Percentiles rank a stretch among this genome's conserved stretches.
These are phyloP conservation scores for Cichlasoma orientale DNA, from an alignment of 2,797 vertebrate genomes.

Conservation along the genomic window DNA sequence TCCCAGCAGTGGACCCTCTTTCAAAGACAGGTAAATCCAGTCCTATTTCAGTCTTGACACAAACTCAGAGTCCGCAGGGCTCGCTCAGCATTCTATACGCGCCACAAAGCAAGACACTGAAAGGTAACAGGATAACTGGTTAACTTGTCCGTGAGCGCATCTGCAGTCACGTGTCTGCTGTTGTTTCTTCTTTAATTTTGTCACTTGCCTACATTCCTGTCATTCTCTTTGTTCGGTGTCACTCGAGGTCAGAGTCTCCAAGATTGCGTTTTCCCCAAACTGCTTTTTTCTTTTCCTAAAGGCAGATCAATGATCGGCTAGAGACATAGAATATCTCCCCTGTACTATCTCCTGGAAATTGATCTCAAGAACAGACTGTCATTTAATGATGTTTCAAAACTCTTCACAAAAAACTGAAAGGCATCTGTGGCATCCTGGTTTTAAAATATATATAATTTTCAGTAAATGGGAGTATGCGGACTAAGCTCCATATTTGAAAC, in stretches of 20 bases:
- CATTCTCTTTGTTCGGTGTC: neutral
- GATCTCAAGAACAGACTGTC: slow-evolving; percentile 15
- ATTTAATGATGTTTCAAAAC: slow-evolving; percentile 34
- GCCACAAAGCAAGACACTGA: neutral
- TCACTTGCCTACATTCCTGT: neutral
- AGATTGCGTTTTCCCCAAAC: slow-evolving; percentile 20
- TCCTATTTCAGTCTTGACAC: neutral
- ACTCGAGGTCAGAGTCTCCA: slow-evolving; percentile 24
- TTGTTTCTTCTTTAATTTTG: neutral
- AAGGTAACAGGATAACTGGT: neutral
- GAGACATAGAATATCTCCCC: slow-evolving; percentile 24
- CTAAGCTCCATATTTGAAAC: neutral
- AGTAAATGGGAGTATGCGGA: rapidly evolving
- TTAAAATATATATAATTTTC: neutral
- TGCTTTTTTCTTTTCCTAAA: neutral
- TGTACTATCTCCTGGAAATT: slow-evolving; percentile 45
- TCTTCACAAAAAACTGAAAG: slow-evolving; percentile 39
- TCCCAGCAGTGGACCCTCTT: neutral
- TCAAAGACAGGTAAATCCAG: neutral
- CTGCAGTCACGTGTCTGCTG: neutral
- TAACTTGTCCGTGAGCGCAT: neutral
- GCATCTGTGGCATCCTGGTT: slow-evolving; percentile 35
- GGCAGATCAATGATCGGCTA: neutral
- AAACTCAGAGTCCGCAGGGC: rapidly evolving
- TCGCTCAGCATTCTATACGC: neutral